phyloP scores from a whole-genome alignment of 2,888 invertebrate genomes.

The Drosophila hamatofila region DNA sequence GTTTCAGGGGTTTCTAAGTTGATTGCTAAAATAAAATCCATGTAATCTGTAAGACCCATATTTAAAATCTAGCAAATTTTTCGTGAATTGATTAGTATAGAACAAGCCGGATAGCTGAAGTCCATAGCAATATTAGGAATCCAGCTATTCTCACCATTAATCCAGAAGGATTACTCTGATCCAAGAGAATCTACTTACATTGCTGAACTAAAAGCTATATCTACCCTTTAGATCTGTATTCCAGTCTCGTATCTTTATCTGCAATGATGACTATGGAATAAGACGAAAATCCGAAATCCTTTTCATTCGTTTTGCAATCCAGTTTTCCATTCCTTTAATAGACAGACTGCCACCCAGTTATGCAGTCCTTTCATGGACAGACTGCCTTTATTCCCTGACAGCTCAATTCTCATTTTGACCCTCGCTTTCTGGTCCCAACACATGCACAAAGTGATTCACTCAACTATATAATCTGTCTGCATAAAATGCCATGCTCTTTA shows the following conservation, averaged over 20 bases:
- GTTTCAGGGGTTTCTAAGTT: neutral
- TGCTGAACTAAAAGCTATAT: neutral
- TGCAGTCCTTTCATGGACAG: neutral
- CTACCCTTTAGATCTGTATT: too few species aligned
- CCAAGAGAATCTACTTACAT: too few species aligned
- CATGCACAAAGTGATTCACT: constrained; percentile 19
- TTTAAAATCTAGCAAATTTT: too few species aligned
- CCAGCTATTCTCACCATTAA: too few species aligned
- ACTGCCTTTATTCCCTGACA: constrained; percentile 6
- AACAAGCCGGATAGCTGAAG: too few species aligned
- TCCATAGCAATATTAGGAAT: too few species aligned
- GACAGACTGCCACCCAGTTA: neutral
- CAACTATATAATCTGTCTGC: constrained; percentile 35
- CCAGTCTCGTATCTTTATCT: neutral
- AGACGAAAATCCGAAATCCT: neutral
- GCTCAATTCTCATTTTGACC: constrained; percentile 1
- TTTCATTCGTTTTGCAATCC: too few species aligned
- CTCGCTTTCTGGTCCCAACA: neutral
- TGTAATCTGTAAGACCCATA: too few species aligned
- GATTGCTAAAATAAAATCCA: too few species aligned
- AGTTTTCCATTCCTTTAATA: neutral
- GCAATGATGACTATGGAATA: neutral
- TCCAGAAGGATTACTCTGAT: too few species aligned
- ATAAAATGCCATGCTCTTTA: constrained; percentile 51
- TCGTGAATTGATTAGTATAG: too few species aligned